Conservation (phyloP, 2,888 invertebrate genomes). For the Xestia rhomboidea region DNA sequence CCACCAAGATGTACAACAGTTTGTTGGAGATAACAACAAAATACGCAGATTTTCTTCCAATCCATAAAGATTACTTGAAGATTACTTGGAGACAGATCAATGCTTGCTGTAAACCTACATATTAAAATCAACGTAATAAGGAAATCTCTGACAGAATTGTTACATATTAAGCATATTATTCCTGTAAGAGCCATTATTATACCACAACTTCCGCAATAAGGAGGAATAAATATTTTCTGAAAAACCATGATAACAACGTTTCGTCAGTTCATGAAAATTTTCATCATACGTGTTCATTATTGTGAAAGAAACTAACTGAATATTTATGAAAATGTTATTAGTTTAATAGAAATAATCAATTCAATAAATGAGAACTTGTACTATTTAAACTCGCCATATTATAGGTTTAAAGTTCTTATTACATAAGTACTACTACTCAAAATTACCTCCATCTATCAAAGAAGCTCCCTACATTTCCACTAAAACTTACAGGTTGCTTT, state of each 20-base stretch:
- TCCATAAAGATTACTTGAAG: too few relatives aligned
- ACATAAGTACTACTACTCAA: neutral
- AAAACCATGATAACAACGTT: neutral
- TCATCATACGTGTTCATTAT: neutral
- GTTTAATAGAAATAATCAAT: neutral
- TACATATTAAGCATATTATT: neutral
- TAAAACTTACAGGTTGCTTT: slow-evolving; percentile 14
- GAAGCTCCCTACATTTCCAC: neutral
- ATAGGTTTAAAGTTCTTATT: too few relatives aligned
- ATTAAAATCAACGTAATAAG: neutral
- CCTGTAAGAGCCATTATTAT: neutral
- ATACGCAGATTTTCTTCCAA: neutral
- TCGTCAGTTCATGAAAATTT: slow-evolving; percentile 2
- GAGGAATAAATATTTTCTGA: neutral
- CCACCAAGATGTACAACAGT: neutral
- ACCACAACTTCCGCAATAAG: neutral
- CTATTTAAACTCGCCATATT: too few relatives aligned
- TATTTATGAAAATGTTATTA: neutral
- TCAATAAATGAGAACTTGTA: neutral
- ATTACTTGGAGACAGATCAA: too few relatives aligned
- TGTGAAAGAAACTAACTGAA: neutral
- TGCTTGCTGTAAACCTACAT: too few relatives aligned
- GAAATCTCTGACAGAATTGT: neutral
- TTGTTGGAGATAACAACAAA: neutral
- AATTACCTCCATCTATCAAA: neutral